Conservation (phyloP, 1,140 invertebrate species). For the Drosophila tropicalis region DNA sequence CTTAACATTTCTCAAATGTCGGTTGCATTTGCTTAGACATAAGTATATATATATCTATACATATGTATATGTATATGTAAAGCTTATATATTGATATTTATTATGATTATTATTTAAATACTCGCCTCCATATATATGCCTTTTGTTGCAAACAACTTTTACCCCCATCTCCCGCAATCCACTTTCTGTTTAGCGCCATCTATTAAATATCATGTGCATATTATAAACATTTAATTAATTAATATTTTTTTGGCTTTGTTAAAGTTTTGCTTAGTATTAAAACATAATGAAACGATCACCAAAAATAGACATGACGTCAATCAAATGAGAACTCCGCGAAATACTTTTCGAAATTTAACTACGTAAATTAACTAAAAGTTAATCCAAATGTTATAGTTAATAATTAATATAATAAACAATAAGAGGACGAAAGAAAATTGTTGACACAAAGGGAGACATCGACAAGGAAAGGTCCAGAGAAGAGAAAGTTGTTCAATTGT, state of each 20-base stretch:
- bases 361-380: constrained; percentile 39
- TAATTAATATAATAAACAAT: constrained; percentile 26
- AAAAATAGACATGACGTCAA: background rate
- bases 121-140: background rate
- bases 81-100: background rate
- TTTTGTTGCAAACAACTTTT: background rate
- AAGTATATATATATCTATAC: background rate
- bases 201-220: background rate
- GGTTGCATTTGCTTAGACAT: too few species aligned
- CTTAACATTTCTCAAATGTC: too few species aligned
- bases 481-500: background rate
- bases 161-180: background rate
- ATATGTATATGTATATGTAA: background rate
- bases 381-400: constrained; percentile 49
- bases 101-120: background rate
- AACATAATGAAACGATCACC: background rate
- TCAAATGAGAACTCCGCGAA: background rate
- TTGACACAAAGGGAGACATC: background rate
- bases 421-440: background rate
- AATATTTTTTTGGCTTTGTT: background rate
- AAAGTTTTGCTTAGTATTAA: background rate
- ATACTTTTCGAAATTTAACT: constrained; percentile 44
- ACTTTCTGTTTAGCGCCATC: background rate
- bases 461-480: background rate
- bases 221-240: background rate